Evolutionary conservation across 2,888 invertebrate genomes (phyloP), one percentile per base, ranked within the genome.

Genomic region (Coecobrya sp.): DNA sequence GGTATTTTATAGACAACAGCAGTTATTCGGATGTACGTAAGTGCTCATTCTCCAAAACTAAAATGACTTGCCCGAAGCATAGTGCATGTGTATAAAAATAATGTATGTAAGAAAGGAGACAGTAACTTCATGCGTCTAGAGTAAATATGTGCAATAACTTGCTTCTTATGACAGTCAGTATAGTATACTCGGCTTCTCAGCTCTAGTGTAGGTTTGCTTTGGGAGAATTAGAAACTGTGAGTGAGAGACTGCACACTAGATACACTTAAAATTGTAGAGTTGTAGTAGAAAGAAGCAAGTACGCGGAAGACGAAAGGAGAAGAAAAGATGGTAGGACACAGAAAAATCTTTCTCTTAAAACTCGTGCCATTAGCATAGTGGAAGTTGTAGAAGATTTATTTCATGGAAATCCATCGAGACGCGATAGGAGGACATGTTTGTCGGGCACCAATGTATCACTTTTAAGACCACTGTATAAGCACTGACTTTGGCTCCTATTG

Each of bases 321-420:
- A 42, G 36, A 89, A 73, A 65, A 30, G 89, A 84, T 42, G 55
- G 49, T n/a, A 76, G 59, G 84, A 88, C 88, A 85, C 49, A 76
- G 92, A 92, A 92, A 88, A 92, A 92, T 92, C 88, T 92, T 73
- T 88, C 76, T 87, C 68, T 68, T 92, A 88, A 88, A 92, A 84
- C 79, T 88, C 82, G 36, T 85, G 92, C 55, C 85, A 92, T 92
- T 92, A 92, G 88, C 92, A 84, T 84, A 88, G 88, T 65, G 68
- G 27, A 87, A 82, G 88, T 89, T 73, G 92, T 52, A 42, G 65
- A 92, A 92, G 92, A 92, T 92, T 92, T 92, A 92, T 92, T 92
- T 88, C 49, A 16, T 30, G 45, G 68, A 89, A 88, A 92, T 88
- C 92, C 88, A 92, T 89, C 62, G 92, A 92, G 92, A 92, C 92